Conservation (phyloP, 2,888 invertebrate species). For the Euproctis similis region DNA sequence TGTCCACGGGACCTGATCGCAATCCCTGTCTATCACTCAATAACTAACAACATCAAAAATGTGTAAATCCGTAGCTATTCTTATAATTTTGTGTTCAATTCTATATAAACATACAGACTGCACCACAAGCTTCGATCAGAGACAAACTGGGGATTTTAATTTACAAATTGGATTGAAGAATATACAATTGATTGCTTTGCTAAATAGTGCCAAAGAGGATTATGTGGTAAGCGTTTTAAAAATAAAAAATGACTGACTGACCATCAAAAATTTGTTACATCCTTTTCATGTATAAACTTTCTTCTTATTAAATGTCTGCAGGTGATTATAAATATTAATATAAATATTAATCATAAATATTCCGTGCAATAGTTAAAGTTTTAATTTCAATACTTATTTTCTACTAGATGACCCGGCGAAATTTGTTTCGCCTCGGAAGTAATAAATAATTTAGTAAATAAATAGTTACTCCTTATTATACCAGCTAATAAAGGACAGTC, state of each 20-base stretch:
- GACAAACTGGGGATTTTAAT: conserved; percentile 86
- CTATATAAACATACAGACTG: conserved; percentile 27
- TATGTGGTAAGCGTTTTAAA: conserved; percentile 70
- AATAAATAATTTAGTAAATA: too few species aligned
- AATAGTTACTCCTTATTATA: too few species aligned
- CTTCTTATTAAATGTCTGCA: too few species aligned
- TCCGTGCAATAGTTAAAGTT: too few species aligned
- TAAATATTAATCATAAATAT: too few species aligned
- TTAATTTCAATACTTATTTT: too few species aligned
- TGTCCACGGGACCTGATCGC: conserved; percentile 44
- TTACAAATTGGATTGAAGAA: conserved; percentile 87
- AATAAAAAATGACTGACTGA: neutral
- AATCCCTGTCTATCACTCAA: conserved; percentile 21
- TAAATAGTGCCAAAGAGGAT: conserved; percentile 77
- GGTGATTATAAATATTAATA: too few species aligned
- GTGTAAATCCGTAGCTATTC: conserved; percentile 25
- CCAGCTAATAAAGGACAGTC: too few species aligned
- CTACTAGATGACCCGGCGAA: too few species aligned
- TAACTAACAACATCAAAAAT: conserved; percentile 20
- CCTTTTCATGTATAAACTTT: neutral
- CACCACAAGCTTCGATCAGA: conserved; percentile 76
- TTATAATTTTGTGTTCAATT: conserved; percentile 18
- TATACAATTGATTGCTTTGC: conserved; percentile 81
- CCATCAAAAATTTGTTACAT: neutral
- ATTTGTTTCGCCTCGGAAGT: too few species aligned